These are phyloP conservation scores for Danio albolineatus DNA, from an alignment of 2,797 vertebrate genomes.

Conservation along the genomic window DNA sequence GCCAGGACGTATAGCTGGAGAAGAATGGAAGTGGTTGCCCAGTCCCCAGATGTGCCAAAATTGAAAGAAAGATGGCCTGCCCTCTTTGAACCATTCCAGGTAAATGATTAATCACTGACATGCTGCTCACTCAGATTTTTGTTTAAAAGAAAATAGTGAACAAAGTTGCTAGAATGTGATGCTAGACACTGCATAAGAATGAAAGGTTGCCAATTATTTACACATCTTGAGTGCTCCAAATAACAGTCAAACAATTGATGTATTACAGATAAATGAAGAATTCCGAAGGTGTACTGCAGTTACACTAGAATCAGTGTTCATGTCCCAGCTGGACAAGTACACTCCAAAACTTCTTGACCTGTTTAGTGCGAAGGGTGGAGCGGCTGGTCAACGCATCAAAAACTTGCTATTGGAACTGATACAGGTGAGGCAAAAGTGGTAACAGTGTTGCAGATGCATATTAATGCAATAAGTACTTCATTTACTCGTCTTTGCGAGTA, in stretches of 20 bases:
- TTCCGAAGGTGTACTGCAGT: too few relatives aligned
- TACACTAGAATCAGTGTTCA: neutral
- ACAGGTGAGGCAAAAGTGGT: neutral
- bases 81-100: conserved; percentile 59
- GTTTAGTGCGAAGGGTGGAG: neutral
- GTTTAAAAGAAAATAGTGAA: too few relatives aligned
- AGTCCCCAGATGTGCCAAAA: conserved; percentile 50
- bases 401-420: neutral
- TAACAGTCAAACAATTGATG: conserved; percentile 13
- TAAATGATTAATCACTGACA: too few relatives aligned
- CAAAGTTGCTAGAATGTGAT: too few relatives aligned
- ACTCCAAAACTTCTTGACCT: neutral
- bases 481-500: too few relatives aligned
- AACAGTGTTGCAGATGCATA: neutral
- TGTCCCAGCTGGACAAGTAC: neutral
- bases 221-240: neutral
- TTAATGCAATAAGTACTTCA: neutral
- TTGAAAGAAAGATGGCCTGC: conserved; percentile 64
- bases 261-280: conserved; percentile 11
- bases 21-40: conserved; percentile 58
- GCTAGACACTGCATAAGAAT: too few relatives aligned
- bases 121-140: too few relatives aligned
- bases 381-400: neutral
- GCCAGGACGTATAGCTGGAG: conserved; percentile 57
- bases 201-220: neutral